A percentile compares a stretch with the other conserved stretches of the same genome.
Conservation (phyloP, 2,888 invertebrate species). For the Ommatoiulus sabulosus region DNA sequence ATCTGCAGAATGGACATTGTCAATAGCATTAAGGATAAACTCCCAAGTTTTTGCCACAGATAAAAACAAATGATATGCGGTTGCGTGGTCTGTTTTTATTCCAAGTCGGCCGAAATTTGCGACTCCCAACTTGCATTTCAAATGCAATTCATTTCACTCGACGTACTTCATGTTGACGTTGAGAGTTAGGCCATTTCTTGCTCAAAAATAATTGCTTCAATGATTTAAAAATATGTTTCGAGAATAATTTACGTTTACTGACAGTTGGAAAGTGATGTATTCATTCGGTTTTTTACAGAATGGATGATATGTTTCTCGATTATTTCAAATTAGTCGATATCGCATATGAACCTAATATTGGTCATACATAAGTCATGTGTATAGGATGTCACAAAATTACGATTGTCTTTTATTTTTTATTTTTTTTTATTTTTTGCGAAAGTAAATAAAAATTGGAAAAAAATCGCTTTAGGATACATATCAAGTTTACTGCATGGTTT, state of each 20-base stretch:
- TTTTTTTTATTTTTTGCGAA: no score
- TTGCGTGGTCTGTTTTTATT: constrained; percentile 27
- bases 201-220: constrained; percentile 24
- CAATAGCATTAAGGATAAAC: constrained; percentile 34
- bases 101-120: constrained; percentile 17
- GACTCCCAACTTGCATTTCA: constrained; percentile 34
- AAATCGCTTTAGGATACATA: no score
- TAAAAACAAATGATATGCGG: constrained; percentile 34
- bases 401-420: no score
- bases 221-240: constrained; percentile 27
- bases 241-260: neutral
- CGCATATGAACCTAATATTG: neutral
- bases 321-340: neutral
- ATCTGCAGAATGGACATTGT: constrained; percentile 34
- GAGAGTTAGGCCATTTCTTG: constrained; percentile 21
- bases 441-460: no score
- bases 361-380: no score
- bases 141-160: constrained; percentile 23
- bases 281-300: neutral
- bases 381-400: no score
- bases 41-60: neutral
- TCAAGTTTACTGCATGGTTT: no score
- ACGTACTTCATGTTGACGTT: neutral
- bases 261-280: constrained; percentile 5
- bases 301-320: neutral